Percentiles rank a stretch among this genome's conserved stretches.
Evolutionary conservation across 2,113 vertebrate species (phyloP).

Genomic region (Puntigrus tetrazona): DNA sequence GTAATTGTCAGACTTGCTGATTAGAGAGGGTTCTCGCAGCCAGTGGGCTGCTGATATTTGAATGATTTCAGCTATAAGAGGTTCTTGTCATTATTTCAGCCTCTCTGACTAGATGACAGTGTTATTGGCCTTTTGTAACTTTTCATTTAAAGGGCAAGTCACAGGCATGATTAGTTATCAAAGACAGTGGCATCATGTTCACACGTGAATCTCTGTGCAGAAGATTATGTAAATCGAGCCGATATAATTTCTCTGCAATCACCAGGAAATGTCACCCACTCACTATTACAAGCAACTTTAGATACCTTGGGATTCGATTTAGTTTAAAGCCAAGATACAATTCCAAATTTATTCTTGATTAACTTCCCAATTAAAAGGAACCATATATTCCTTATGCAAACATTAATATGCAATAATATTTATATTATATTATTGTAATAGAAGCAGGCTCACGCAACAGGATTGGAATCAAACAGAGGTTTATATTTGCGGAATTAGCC

Average conservation of each 20-base stretch:
- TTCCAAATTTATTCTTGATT: neutral
- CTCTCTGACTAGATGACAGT: slow-evolving; percentile 22
- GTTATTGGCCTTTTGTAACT: slow-evolving; percentile 34
- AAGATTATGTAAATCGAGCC: slow-evolving; percentile 21
- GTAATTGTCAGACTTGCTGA: slow-evolving; percentile 38
- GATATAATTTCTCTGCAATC: slow-evolving; percentile 2
- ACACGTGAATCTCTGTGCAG: neutral
- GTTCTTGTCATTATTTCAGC: neutral
- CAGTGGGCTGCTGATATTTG: slow-evolving; percentile 1
- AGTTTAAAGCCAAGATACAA: neutral
- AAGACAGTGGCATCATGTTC: slow-evolving; percentile 12
- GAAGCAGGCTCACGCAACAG: too few relatives aligned
- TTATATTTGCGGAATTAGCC: too few relatives aligned
- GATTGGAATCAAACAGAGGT: too few relatives aligned
- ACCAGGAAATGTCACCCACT: slow-evolving; percentile 22
- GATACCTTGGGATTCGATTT: neutral
- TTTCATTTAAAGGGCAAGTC: slow-evolving; percentile 39
- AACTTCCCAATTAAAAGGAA: neutral
- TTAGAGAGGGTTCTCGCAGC: slow-evolving; percentile 15
- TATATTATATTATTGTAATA: too few relatives aligned
- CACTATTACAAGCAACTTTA: neutral
- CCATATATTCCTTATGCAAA: neutral
- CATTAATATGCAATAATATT: too few relatives aligned
- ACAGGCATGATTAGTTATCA: slow-evolving; percentile 14
- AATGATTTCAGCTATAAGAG: slow-evolving; percentile 1